These are phyloP conservation scores for Schrankia costaestrigalis DNA, from an alignment of 2,888 invertebrate species.

Conservation along the genomic window DNA sequence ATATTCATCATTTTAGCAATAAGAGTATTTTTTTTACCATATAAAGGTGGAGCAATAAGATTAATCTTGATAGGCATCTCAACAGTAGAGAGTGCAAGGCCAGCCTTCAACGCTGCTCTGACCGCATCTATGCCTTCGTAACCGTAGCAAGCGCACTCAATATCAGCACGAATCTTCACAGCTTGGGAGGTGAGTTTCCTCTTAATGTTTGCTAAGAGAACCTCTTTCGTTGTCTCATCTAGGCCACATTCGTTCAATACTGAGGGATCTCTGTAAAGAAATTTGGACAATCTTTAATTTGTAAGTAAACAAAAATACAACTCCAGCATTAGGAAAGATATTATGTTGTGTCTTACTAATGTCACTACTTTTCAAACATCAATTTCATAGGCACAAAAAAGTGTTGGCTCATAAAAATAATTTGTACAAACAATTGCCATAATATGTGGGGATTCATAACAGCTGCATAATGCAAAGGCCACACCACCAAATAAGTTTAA, in stretches of 20 bases:
- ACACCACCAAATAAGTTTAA: no score
- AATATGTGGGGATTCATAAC: no score
- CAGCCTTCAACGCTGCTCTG: slow-evolving; percentile 93
- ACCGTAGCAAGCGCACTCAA: slow-evolving; percentile 77
- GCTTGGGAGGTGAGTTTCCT: slow-evolving; percentile 96
- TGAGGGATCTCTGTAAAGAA: slow-evolving; percentile 96
- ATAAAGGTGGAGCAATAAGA: slow-evolving; percentile 98
- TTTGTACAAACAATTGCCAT: no score
- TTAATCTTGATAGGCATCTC: slow-evolving; percentile 99
- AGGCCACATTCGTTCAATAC: slow-evolving; percentile 97
- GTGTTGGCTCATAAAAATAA: no score
- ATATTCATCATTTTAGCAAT: no score
- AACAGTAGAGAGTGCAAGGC: slow-evolving; percentile 93
- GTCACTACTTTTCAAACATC: no score
- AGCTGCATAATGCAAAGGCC: no score
- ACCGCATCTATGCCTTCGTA: slow-evolving; percentile 99
- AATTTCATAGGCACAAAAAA: no score
- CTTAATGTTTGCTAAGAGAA: slow-evolving; percentile 95
- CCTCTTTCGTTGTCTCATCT: slow-evolving; percentile 94
- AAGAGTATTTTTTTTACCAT: slow-evolving; percentile 86
- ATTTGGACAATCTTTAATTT: no score
- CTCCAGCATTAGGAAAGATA: no score
- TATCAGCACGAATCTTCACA: slow-evolving; percentile 70
- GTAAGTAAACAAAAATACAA: background rate
- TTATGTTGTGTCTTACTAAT: no score